Percentiles rank a stretch among this genome's conserved stretches.
Evolutionary conservation across 2,113 vertebrate species (phyloP).

Genomic region (Rousettus leschenaultii): DNA sequence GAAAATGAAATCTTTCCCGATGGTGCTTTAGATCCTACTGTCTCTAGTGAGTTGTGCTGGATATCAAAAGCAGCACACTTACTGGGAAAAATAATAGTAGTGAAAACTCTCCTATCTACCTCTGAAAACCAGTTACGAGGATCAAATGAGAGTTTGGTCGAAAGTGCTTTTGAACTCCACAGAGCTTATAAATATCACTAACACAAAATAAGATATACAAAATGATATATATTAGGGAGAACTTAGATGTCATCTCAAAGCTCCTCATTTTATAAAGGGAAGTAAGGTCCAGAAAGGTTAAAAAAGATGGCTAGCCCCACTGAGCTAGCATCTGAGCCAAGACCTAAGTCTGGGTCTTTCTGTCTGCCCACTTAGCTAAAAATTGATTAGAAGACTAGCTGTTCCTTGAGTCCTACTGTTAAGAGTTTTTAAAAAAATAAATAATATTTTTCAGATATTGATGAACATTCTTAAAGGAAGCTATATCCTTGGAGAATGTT

Average conservation of each 20-base stretch:
- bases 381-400: neutral
- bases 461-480: neutral
- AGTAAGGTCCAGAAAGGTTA: neutral
- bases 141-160: neutral
- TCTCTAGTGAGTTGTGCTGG: neutral
- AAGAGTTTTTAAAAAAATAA: neutral
- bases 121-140: neutral
- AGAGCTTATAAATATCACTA: neutral
- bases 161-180: neutral
- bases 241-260: neutral
- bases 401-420: neutral
- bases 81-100: neutral
- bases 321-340: neutral
- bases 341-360: neutral
- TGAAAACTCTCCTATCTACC: neutral
- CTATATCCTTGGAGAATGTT: neutral
- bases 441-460: neutral
- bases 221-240: neutral
- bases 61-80: neutral
- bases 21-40: neutral
- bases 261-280: neutral
- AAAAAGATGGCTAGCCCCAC: neutral
- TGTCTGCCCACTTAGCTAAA: neutral
- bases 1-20: neutral
- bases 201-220: neutral